Evolutionary conservation across 2,797 vertebrate species (phyloP).

Genomic region (Danio tinwini): DNA sequence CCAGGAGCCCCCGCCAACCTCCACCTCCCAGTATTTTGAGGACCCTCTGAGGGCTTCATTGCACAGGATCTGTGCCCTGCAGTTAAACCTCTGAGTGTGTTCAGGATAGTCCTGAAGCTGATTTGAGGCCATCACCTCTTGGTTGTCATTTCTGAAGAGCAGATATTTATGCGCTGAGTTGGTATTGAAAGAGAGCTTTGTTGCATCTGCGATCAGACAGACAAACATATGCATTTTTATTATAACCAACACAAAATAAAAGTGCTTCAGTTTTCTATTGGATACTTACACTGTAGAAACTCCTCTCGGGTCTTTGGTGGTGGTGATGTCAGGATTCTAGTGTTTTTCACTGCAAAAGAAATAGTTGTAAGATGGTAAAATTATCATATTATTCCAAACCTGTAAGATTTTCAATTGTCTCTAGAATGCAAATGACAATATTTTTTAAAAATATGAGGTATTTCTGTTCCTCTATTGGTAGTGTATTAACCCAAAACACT

Average conservation of each 20-base stretch:
- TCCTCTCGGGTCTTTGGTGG: constrained; percentile 1
- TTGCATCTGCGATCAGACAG: constrained; percentile 27
- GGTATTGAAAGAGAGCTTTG: constrained; percentile 52
- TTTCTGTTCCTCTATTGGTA: too few species aligned
- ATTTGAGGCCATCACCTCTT: constrained; percentile 5
- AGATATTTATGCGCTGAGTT: constrained; percentile 46
- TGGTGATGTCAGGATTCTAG: constrained; percentile 26
- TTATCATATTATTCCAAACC: background rate
- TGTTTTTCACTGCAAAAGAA: constrained; percentile 42
- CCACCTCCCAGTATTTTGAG: constrained; percentile 55
- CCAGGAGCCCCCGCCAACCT: constrained; percentile 27
- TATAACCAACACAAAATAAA: background rate
- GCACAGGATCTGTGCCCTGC: constrained; percentile 54
- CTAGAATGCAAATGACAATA: too few species aligned
- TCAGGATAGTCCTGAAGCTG: background rate
- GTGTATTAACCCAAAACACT: too few species aligned
- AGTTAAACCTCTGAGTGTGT: constrained; percentile 45
- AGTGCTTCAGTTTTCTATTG: background rate
- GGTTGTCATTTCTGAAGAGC: constrained; percentile 15
- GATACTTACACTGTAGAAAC: constrained; percentile 44
- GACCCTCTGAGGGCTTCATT: constrained; percentile 35
- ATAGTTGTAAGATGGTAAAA: background rate
- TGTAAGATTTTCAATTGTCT: too few species aligned
- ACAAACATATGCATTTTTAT: background rate
- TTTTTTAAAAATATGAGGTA: too few species aligned